These are phyloP conservation scores for Bombus polaris DNA, from an alignment of 1,140 invertebrate genomes.

Conservation along the genomic window DNA sequence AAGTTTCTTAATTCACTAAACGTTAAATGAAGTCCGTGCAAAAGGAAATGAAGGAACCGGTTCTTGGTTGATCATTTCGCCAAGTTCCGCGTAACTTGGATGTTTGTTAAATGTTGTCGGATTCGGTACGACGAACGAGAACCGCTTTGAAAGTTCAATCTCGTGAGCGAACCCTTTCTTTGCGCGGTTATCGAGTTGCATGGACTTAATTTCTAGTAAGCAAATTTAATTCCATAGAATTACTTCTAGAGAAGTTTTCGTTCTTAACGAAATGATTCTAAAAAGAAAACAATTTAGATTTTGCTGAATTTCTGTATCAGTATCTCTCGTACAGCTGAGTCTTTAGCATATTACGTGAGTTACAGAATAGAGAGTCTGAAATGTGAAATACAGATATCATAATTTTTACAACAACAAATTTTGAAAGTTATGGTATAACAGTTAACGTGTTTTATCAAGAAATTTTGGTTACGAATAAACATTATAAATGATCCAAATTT, in stretches of 20 bases:
- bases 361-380: too few relatives aligned
- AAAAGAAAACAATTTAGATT: neutral
- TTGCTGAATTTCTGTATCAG: neutral
- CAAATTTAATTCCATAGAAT: neutral
- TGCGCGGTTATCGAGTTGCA: constrained; percentile 22
- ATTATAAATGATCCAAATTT: too few relatives aligned
- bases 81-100: neutral
- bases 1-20: constrained; percentile 26
- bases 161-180: constrained; percentile 4
- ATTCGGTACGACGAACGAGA: constrained; percentile 1
- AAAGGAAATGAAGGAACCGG: constrained; percentile 17
- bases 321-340: neutral
- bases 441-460: too few relatives aligned
- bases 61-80: constrained; percentile 36
- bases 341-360: neutral
- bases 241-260: neutral
- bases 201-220: neutral
- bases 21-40: constrained; percentile 1
- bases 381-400: too few relatives aligned
- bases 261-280: neutral
- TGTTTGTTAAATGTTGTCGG: constrained; percentile 45
- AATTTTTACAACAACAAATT: too few relatives aligned
- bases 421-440: too few relatives aligned
- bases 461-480: too few relatives aligned
- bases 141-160: constrained; percentile 24